Evolutionary conservation across 2,888 invertebrate species (phyloP).

Genomic region (Candidula unifasciata): DNA sequence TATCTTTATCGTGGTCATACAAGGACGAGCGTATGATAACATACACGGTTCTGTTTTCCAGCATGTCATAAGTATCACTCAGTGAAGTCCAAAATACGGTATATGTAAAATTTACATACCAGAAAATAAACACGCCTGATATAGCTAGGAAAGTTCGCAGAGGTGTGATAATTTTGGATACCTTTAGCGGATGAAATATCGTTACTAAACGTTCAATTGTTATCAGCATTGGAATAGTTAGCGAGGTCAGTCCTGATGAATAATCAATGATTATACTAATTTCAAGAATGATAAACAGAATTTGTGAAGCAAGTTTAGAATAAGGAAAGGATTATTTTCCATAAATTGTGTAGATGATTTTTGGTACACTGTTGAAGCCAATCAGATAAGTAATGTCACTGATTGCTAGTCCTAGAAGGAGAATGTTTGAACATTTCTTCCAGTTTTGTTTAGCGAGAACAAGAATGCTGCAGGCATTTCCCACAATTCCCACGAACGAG

Average conservation of each 20-base stretch:
- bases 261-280: conserved; percentile 6
- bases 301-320: not conserved
- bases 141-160: not conserved
- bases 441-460: conserved; percentile 19
- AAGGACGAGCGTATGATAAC: not conserved
- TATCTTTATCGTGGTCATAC: not conserved
- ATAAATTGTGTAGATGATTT: not conserved
- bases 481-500: not conserved
- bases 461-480: conserved; percentile 26
- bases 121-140: not conserved
- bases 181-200: conserved; percentile 13
- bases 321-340: not conserved
- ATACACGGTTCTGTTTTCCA: conserved; percentile 1
- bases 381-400: conserved; percentile 11
- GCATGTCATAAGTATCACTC: not conserved
- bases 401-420: not conserved
- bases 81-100: conserved; percentile 3
- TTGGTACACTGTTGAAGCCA: conserved; percentile 30
- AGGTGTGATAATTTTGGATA: conserved; percentile 17
- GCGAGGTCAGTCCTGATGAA: not conserved
- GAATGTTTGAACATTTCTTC: conserved; percentile 22
- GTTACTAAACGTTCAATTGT: conserved; percentile 1
- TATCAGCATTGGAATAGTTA: conserved; percentile 35
- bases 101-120: conserved; percentile 6
- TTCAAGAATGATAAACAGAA: not conserved